These are phyloP conservation scores for Papilio elwesi DNA, from an alignment of 2,888 invertebrate species.

Conservation along the genomic window DNA sequence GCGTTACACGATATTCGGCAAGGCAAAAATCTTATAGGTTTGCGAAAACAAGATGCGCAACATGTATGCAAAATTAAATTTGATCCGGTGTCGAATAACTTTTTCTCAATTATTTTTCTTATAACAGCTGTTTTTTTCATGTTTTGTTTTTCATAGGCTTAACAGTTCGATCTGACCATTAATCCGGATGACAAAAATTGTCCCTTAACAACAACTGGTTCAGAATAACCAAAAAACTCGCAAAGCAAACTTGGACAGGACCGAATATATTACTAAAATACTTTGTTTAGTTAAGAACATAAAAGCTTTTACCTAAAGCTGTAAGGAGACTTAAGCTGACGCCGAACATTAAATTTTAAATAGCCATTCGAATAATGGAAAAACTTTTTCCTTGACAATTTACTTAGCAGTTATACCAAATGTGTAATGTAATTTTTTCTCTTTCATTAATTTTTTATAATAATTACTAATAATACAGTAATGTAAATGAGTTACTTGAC, in stretches of 20 bases:
- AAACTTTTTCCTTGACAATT: slow-evolving; percentile 62
- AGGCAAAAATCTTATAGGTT: too few species aligned
- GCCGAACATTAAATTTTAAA: slow-evolving; percentile 34
- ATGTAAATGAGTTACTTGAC: not conserved
- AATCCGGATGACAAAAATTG: too few species aligned
- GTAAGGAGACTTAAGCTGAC: slow-evolving; percentile 21
- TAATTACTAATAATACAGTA: not conserved
- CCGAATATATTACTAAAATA: slow-evolving; percentile 16
- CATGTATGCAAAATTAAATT: too few species aligned
- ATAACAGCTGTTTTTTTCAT: too few species aligned
- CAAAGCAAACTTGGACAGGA: not conserved
- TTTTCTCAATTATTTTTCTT: too few species aligned
- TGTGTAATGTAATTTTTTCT: slow-evolving; percentile 38
- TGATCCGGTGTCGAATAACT: too few species aligned
- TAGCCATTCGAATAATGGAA: slow-evolving; percentile 63
- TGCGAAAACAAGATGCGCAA: too few species aligned
- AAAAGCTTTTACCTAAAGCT: slow-evolving; percentile 18
- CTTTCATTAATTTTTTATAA: not conserved
- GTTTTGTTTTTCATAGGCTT: too few species aligned
- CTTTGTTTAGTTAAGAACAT: slow-evolving; percentile 16
- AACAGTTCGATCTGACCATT: too few species aligned
- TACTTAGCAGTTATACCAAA: slow-evolving; percentile 55
- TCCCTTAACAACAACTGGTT: too few species aligned
- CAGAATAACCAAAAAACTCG: not conserved
- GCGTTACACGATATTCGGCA: too few species aligned